Evolutionary conservation across 1,140 invertebrate genomes (phyloP).

Genomic region (Reticulitermes speratus): DNA sequence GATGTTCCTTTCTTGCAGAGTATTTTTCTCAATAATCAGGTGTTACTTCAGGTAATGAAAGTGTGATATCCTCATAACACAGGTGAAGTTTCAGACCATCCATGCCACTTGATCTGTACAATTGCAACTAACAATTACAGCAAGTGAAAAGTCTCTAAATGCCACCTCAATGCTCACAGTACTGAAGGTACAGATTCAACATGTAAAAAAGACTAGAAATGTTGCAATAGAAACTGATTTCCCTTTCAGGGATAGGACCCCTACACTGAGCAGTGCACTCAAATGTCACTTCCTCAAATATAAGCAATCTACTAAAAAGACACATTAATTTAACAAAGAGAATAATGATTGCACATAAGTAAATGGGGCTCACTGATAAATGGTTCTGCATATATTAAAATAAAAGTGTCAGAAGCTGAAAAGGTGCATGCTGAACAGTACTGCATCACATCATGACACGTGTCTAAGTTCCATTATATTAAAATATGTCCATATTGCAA

Average conservation of each 20-base stretch:
- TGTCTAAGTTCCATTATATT: background rate
- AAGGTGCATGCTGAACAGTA: background rate
- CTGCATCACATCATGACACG: background rate
- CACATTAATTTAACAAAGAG: background rate
- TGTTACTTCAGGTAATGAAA: background rate
- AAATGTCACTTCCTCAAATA: background rate
- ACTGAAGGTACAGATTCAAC: background rate
- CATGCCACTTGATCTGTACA: constrained; percentile 4
- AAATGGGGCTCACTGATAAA: background rate
- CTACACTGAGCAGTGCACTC: background rate
- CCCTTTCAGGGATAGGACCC: background rate
- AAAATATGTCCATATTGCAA: background rate
- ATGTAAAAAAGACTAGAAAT: background rate
- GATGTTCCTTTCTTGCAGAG: background rate
- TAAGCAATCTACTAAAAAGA: background rate
- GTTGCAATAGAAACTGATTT: background rate
- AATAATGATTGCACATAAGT: background rate
- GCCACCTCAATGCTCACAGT: background rate
- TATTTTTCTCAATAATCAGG: background rate
- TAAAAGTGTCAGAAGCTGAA: background rate
- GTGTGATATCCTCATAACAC: background rate
- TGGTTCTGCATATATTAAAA: background rate
- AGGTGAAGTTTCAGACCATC: background rate
- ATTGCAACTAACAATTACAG: background rate
- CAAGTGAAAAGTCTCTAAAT: background rate